Percentiles rank a stretch among this genome's conserved stretches.
These are phyloP conservation scores for Platycheirus rosarum DNA, from an alignment of 2,888 invertebrate species.

Conservation along the genomic window DNA sequence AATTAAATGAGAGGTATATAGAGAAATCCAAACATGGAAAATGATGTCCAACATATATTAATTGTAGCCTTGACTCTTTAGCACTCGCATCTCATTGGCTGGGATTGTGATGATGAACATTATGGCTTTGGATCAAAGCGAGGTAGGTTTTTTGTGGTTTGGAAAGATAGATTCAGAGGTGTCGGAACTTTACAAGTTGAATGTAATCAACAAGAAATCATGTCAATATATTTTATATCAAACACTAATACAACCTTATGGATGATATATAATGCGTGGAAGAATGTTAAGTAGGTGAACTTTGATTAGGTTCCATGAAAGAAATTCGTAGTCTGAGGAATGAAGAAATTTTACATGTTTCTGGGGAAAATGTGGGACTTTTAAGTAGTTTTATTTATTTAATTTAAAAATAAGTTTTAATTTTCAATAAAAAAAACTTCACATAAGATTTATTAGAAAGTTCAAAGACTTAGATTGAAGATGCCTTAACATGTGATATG, in stretches of 20 bases:
- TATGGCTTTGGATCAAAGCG: background rate
- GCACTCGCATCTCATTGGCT: background rate
- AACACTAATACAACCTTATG: slow-evolving; percentile 9
- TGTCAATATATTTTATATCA: slow-evolving; percentile 3
- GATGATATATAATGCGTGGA: slow-evolving; percentile 33
- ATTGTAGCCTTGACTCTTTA: slow-evolving; percentile 30
- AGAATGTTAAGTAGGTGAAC: slow-evolving; percentile 7
- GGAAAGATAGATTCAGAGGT: slow-evolving; percentile 20
- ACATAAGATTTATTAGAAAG: too few relatives aligned
- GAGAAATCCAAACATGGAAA: slow-evolving; percentile 32
- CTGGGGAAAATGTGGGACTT: too few relatives aligned
- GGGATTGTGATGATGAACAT: slow-evolving; percentile 7
- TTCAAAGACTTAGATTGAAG: too few relatives aligned
- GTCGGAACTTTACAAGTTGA: slow-evolving; percentile 29
- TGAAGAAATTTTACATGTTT: too few relatives aligned
- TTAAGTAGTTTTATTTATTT: too few relatives aligned
- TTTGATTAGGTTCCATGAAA: too few relatives aligned
- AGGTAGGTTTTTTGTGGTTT: slow-evolving; percentile 19
- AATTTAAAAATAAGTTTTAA: too few relatives aligned
- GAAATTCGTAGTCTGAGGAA: too few relatives aligned
- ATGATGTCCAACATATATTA: slow-evolving; percentile 29
- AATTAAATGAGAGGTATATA: slow-evolving; percentile 25
- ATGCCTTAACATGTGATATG: too few relatives aligned
- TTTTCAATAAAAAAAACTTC: too few relatives aligned
- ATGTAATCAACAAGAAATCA: slow-evolving; percentile 22